Conservation (phyloP, 2,797 vertebrate genomes). For the Nannoperca australis region DNA sequence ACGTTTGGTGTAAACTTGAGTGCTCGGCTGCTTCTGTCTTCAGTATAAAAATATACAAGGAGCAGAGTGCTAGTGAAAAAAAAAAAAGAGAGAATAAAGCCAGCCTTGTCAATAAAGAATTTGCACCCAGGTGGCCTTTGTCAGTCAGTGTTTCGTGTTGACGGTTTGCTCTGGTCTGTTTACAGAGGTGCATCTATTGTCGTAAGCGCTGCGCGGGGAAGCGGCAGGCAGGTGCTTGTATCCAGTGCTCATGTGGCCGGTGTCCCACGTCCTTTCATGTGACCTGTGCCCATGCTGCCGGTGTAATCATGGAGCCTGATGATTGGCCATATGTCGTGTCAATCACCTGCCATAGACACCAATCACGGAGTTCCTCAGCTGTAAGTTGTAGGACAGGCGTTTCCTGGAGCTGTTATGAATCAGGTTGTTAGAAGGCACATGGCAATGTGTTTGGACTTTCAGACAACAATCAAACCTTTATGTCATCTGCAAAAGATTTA, state of each 20-base stretch:
- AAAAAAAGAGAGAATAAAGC: neutral
- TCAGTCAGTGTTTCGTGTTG: conserved; percentile 29
- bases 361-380: conserved; percentile 86
- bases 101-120: neutral
- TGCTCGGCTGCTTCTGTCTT: neutral
- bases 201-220: conserved; percentile 86
- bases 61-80: neutral
- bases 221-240: conserved; percentile 91
- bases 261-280: conserved; percentile 97
- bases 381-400: conserved; percentile 83
- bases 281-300: conserved; percentile 96
- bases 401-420: conserved; percentile 23
- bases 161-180: conserved; percentile 62
- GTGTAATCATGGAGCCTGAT: conserved; percentile 94
- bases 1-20: neutral
- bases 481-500: neutral
- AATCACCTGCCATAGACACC: conserved; percentile 96
- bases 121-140: neutral
- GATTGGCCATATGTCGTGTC: conserved; percentile 97
- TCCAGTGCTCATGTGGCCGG: conserved; percentile 95
- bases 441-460: neutral
- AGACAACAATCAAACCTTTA: neutral
- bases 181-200: conserved; percentile 88
- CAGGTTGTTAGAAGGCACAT: conserved; percentile 11
- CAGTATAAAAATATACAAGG: neutral